Conservation (phyloP, 2,113 vertebrate genomes). For the Pontoporia blainvillei region DNA sequence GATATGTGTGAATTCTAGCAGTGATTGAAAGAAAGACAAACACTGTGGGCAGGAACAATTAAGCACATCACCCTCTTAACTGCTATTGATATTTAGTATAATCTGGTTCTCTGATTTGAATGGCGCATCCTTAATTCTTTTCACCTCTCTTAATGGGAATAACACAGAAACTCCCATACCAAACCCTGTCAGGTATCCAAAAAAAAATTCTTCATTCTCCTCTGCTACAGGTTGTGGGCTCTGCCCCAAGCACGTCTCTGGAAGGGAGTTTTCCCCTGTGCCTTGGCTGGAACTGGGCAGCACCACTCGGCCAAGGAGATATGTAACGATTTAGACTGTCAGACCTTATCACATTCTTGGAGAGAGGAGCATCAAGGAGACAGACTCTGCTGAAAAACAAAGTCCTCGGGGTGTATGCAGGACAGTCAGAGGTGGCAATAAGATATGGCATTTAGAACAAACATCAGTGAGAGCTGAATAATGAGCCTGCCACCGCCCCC, state of each 20-base stretch:
- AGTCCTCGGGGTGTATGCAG: background rate
- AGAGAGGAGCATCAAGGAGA: background rate
- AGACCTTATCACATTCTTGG: background rate
- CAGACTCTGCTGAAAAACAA: background rate
- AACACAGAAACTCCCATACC: background rate
- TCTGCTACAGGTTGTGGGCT: background rate
- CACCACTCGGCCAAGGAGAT: background rate
- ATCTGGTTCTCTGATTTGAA: background rate
- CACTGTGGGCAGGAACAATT: background rate
- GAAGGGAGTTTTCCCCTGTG: background rate
- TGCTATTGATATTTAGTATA: background rate
- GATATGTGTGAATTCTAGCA: background rate
- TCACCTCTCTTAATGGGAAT: background rate
- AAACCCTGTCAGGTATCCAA: background rate
- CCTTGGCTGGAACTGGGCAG: background rate
- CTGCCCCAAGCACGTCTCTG: background rate
- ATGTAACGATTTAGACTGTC: background rate
- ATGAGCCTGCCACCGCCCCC: background rate
- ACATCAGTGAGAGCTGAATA: background rate
- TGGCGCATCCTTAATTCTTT: background rate
- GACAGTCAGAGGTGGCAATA: background rate
- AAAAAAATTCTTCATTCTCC: background rate
- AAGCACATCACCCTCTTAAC: background rate
- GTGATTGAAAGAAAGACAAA: conserved; percentile 31
- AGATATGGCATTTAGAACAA: background rate